Conservation (phyloP, 2,888 invertebrate genomes). For the Xestia sexstrigata region DNA sequence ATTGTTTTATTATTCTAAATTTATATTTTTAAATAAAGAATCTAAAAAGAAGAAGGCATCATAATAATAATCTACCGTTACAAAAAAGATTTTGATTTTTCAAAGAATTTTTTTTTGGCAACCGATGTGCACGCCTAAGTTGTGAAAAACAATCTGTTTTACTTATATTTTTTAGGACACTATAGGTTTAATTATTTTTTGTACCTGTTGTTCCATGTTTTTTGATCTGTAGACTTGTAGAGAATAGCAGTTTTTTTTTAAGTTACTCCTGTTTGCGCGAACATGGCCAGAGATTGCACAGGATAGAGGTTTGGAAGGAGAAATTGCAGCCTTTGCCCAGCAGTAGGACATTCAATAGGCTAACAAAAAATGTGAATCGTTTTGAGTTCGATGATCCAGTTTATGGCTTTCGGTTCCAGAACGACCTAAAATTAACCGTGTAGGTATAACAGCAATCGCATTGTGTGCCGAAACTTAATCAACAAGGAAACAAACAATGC, state of each 20-base stretch:
- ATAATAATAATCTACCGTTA: too few relatives aligned
- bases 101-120: not conserved
- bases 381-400: too few relatives aligned
- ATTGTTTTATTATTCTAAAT: too few relatives aligned
- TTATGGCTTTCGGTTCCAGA: too few relatives aligned
- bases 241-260: not conserved
- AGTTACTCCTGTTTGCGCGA: not conserved
- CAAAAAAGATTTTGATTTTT: too few relatives aligned
- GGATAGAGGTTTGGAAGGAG: not conserved
- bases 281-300: not conserved
- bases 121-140: not conserved
- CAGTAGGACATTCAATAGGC: not conserved
- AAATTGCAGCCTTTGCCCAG: not conserved
- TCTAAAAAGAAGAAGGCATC: too few relatives aligned
- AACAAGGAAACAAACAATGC: not conserved
- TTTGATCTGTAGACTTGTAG: not conserved
- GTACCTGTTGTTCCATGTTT: not conserved
- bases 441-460: too few relatives aligned
- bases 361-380: not conserved
- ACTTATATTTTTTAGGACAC: not conserved
- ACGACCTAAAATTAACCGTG: too few relatives aligned
- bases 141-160: not conserved
- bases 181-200: not conserved
- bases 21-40: too few relatives aligned
- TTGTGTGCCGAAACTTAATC: not conserved